These are phyloP conservation scores for Mus spicilegus DNA, from an alignment of 2,113 vertebrate species.

Conservation along the genomic window DNA sequence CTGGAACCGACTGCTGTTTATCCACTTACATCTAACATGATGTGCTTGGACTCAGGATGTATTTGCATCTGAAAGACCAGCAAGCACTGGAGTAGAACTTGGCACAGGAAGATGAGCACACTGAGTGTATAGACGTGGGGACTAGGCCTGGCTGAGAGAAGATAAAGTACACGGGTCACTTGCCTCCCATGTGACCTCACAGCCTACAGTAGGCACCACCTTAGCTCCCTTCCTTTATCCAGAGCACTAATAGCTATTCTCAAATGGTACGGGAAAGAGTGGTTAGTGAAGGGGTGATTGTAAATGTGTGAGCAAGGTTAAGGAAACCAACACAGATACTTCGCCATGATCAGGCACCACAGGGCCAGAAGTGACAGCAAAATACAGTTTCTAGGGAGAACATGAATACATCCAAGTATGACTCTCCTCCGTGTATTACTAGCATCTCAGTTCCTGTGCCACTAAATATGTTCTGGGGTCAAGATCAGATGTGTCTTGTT, in stretches of 20 bases:
- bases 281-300: neutral
- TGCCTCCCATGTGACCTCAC: neutral
- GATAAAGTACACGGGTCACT: neutral
- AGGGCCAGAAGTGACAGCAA: neutral
- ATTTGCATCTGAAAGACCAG: neutral
- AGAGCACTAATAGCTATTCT: neutral
- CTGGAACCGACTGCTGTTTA: constrained; percentile 11
- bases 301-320: constrained; percentile 3
- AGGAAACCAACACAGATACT: neutral
- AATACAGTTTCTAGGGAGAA: neutral
- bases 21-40: neutral
- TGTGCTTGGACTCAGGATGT: neutral
- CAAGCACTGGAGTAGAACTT: neutral
- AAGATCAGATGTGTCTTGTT: constrained; percentile 6
- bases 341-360: neutral
- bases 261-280: neutral
- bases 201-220: neutral
- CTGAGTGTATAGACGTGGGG: neutral
- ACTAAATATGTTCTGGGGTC: neutral
- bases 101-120: neutral
- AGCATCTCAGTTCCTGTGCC: neutral
- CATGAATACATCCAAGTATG: neutral
- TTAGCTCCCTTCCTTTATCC: neutral
- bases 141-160: neutral
- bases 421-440: neutral